Percentiles rank a stretch among this genome's conserved stretches.
Evolutionary conservation across 1,140 invertebrate genomes (phyloP).

Genomic region (Teleopsis dalmanni): DNA sequence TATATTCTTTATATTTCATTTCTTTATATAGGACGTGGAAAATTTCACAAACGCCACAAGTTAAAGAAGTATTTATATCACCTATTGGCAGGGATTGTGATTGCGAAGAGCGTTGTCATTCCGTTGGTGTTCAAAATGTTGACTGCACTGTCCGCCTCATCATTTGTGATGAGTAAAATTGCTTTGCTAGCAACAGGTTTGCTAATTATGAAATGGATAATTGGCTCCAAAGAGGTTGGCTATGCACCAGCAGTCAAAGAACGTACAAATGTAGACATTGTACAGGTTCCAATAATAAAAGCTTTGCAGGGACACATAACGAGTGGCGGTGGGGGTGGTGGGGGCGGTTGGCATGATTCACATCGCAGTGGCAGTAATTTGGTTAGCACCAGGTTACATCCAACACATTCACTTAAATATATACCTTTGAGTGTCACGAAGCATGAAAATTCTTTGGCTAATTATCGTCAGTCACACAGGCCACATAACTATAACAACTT

Average conservation of each 20-base stretch:
- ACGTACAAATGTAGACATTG: conserved; percentile 29
- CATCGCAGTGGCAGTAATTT: conserved; percentile 25
- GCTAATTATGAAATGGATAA: conserved; percentile 40
- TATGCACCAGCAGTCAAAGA: conserved; percentile 8
- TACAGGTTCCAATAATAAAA: conserved; percentile 24
- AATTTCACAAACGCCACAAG: conserved; percentile 27
- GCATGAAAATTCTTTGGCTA: no score
- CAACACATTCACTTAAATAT: conserved; percentile 18
- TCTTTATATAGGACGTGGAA: conserved; percentile 24
- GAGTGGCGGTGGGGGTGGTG: conserved; percentile 4
- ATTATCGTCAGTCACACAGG: no score
- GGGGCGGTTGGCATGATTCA: conserved; percentile 16
- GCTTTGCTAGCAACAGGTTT: conserved; percentile 44
- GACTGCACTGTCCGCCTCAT: conserved; percentile 54
- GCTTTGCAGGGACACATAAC: conserved; percentile 5
- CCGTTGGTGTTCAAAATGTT: conserved; percentile 57
- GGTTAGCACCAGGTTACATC: conserved; percentile 5
- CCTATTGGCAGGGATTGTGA: conserved; percentile 51
- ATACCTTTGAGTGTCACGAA: conserved; percentile 21
- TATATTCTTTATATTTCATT: neutral
- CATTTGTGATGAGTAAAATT: conserved; percentile 52
- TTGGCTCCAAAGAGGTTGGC: conserved; percentile 8
- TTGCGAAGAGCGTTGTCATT: conserved; percentile 55
- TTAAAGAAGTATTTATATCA: conserved; percentile 42
- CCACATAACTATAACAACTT: conserved; percentile 14